Base-by-base conservation (phyloP, 1,140 invertebrate species). In the Oedothorax gibbosus region DNA sequence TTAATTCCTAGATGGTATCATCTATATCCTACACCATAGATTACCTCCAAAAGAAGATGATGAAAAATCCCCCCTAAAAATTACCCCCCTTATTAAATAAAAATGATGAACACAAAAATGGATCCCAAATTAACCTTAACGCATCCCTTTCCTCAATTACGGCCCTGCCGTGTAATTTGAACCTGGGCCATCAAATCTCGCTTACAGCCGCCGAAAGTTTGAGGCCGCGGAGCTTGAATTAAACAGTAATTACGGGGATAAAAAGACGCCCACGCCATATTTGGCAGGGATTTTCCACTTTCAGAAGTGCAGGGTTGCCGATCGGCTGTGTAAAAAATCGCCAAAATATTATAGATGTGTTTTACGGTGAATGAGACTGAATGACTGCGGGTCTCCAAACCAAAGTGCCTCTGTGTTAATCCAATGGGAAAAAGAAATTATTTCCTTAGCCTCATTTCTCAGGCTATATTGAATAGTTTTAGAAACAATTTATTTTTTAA, bases 41-140 rank as follows among this genome's bases (percentile, higher is more conserved):
- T 35, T 35, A 35, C 35, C 35, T 5, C 35, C 2, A 35, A 35
- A 35, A 35, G 75, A 77, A 77, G 75, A 77, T 64, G 35, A 65
- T 62, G 35, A 49, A 10, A 15, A 12, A 15, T 51, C 21, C 35
- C 35, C 20, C 35, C 35, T 56, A 12, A 21, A 82, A 82, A 82
- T 82, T 82, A 82, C 69, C 80, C 35, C 64, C 73, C 80, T 82
- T 81, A 82, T 82, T 82, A 72, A 82, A 82, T 82, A 82, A 82
- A 82, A 65, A 56, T 7, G 68, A 62, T 35, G 35, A 35, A 35
- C 35, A 73, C 68, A 82, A 82, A 73, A 82, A 73, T 82, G 69
- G 65, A 64, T 9, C 35, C 50, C 49, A 73, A 82, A 82, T 82
- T 82, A 82, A 82, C 68, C 56, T 68, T 82, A 73, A 82, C 73